Evolutionary conservation across 2,797 vertebrate genomes (phyloP), one percentile per base, ranked within the genome.

Genomic region (Decapterus maruadsi): DNA sequence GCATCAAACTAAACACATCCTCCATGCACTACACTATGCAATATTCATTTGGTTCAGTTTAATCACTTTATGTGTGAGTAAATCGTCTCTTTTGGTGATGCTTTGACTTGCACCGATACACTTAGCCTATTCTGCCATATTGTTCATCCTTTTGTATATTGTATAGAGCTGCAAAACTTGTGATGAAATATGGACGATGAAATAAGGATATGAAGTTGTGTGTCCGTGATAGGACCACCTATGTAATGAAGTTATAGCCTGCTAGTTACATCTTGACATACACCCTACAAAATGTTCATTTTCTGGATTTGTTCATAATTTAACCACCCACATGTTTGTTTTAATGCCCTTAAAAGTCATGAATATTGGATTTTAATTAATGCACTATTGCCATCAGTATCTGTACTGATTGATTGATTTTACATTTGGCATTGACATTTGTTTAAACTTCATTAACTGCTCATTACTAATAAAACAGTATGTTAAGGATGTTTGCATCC

Each of bases 291-390:
- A 57, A 36, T 31, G 22, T 8, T 13, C 1, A 48, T 38, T 50
- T 50, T 71, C 40, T 48, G 43, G n/a, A 43, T 38, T 46, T 60
- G 20, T 48, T 54, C 16, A 20, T 54, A 20, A 70, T 55, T 48
- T 34, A 72, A 67, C 20, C 26, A 19, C 31, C 56, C 8, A 36
- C 53, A 20, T 36, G 7, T 50, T 50, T 20, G 48, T 50, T 50
- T 20, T 50, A 11, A 11, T 10, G 9, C 11, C 48, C 40, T 26
- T 17, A 4, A 53, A 58, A 31, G 12, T 43, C 38, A 19, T 53
- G 26, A 22, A 22, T 42, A 66, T 42, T 53, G 14, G 34, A 57
- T 64, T 29, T 20, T n/a, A 40, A 5, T 22, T 56, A 26, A 40
- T 26, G 45, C 31, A 8, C 22, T 29, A 40, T 51, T 31, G 20